Evolutionary conservation across 2,888 invertebrate genomes (phyloP).

Genomic region (Ophion ellenae): DNA sequence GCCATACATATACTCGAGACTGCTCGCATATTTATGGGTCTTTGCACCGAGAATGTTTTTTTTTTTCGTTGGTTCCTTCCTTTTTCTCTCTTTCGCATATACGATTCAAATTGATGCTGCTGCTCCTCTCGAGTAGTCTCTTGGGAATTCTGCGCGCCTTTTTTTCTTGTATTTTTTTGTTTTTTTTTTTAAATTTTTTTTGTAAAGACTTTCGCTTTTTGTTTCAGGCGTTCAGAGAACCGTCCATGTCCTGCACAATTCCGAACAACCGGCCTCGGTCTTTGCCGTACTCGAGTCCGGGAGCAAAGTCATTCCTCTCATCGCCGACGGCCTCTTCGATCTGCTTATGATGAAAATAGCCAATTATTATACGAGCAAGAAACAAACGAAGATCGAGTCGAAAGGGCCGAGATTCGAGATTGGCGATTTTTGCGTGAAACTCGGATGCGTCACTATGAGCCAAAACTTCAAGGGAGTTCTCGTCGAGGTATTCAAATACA

Average conservation of each 20-base stretch:
- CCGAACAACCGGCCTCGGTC: slow-evolving; percentile 97
- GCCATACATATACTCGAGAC: slow-evolving; percentile 25
- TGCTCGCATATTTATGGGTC: slow-evolving; percentile 57
- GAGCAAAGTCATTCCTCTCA: slow-evolving; percentile 92
- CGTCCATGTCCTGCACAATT: slow-evolving; percentile 97
- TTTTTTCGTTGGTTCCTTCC: background rate
- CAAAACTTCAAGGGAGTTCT: slow-evolving; percentile 97
- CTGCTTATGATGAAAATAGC: slow-evolving; percentile 95
- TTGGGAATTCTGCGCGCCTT: slow-evolving; percentile 5
- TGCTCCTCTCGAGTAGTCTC: slow-evolving; percentile 23
- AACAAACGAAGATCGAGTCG: slow-evolving; percentile 94
- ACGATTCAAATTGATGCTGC: slow-evolving; percentile 59
- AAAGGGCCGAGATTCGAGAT: slow-evolving; percentile 95
- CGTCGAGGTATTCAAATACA: slow-evolving; percentile 88
- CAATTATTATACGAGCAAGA: slow-evolving; percentile 94
- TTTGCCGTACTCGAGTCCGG: slow-evolving; percentile 96
- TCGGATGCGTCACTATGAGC: slow-evolving; percentile 96
- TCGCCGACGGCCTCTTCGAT: slow-evolving; percentile 96
- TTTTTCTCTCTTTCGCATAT: slow-evolving; percentile 14
- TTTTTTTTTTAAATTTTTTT: slow-evolving; percentile 2
- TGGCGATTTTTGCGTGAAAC: slow-evolving; percentile 96
- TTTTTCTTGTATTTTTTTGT: slow-evolving; percentile 19
- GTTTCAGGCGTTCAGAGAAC: slow-evolving; percentile 90
- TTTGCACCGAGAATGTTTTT: slow-evolving; percentile 29
- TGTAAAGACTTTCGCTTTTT: slow-evolving; percentile 23